phyloP scores from a whole-genome alignment of 2,113 vertebrate genomes.

The Corynorhinus townsendii region DNA sequence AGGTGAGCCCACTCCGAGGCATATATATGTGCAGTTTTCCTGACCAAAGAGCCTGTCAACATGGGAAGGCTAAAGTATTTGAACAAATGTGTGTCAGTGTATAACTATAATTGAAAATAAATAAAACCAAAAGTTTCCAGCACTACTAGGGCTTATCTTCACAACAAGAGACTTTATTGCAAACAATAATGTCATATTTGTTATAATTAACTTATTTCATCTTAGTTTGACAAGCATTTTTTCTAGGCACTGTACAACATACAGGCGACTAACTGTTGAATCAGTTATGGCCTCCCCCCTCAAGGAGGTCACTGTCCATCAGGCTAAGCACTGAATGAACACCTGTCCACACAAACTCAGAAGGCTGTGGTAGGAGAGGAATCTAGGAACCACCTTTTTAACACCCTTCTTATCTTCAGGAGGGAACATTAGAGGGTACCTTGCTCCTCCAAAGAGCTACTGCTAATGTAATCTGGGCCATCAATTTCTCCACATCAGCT shows the following conservation, averaged over 20 bases:
- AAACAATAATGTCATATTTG: background rate
- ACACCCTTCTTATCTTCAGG: background rate
- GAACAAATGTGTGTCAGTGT: background rate
- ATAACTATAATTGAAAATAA: background rate
- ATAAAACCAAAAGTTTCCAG: background rate
- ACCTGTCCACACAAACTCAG: background rate
- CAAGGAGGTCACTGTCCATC: background rate
- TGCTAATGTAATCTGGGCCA: background rate
- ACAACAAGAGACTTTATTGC: background rate
- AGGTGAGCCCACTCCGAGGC: background rate
- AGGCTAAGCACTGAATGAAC: background rate
- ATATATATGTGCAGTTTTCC: background rate
- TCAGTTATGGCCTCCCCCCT: background rate
- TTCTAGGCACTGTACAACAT: background rate
- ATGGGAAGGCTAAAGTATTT: accelerated
- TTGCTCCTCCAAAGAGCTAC: background rate
- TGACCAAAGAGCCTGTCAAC: background rate
- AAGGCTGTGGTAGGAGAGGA: background rate
- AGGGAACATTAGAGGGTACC: background rate
- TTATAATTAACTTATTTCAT: background rate
- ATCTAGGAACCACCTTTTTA: background rate
- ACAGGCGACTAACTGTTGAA: background rate
- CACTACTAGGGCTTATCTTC: background rate
- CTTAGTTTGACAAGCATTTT: background rate
- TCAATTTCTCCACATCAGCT: background rate